Conservation (phyloP, 2,113 vertebrate genomes). For the Madoqua kirkii region DNA sequence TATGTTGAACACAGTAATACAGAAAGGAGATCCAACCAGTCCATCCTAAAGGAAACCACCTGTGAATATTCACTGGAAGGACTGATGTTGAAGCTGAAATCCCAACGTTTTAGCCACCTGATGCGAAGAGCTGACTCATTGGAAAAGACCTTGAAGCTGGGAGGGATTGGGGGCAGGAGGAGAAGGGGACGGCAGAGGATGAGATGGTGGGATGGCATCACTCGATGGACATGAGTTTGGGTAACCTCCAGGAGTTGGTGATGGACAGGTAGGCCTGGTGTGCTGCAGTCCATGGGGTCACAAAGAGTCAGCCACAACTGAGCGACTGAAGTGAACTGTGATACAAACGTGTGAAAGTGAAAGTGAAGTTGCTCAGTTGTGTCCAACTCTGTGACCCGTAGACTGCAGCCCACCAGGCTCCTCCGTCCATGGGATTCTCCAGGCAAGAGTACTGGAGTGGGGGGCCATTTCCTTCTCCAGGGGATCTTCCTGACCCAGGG, state of each 20-base stretch:
- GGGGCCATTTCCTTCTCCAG: too few species aligned
- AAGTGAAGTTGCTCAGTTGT: too few species aligned
- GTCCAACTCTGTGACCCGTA: too few species aligned
- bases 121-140: fast-evolving
- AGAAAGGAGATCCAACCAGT: neutral
- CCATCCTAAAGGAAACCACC: neutral
- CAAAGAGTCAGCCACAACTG: fast-evolving
- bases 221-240: neutral
- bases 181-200: neutral
- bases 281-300: neutral
- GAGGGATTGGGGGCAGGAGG: too few species aligned
- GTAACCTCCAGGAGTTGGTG: fast-evolving
- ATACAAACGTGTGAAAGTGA: neutral
- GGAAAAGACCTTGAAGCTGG: neutral
- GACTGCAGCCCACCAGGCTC: too few species aligned
- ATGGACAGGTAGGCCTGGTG: neutral
- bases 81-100: neutral
- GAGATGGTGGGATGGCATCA: neutral
- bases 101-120: neutral
- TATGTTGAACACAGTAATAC: neutral
- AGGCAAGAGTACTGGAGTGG: too few species aligned
- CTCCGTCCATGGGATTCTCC: too few species aligned
- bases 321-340: neutral
- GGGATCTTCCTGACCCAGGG: too few species aligned
- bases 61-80: neutral